Base-by-base conservation (phyloP, 2,797 vertebrate genomes). In the Momotus momota region DNA sequence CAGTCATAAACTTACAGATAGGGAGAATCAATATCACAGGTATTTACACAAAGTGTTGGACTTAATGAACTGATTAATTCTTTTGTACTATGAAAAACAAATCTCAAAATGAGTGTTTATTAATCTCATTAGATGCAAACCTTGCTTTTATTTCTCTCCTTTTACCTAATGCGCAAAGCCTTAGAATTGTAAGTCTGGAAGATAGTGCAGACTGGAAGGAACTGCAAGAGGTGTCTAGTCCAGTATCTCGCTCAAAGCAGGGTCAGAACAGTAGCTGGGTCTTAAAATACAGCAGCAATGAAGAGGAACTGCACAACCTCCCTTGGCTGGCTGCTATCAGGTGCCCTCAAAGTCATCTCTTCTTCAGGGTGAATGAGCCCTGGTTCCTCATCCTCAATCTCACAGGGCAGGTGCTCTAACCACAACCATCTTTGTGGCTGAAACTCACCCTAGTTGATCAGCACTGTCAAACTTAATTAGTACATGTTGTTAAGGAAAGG, bases 11-110 rank as follows among this genome's bases (percentile, higher is more conserved):
- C 6, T 72, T 33, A 33, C 5, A 4, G 14, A 27, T 25, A 60
- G 48, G 35, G 26, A 65, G 33, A 55, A 70, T 71, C 35, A 14
- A 1, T 67, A 58, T 61, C 20, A 61, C 20, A 82, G 35, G 29
- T 33, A 43, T 35, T 87, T 70, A 71, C 2, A 0, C 27, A 49
- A 81, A 87, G 69, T 69, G 67, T 83, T 95, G 67, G 66, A 67
- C 29, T 35, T 80, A 93, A 92, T 78, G 86, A 97, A 94, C 62
- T 91, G 73, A 55, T 93, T 96, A 90, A 79, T 95, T 95, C 70
- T 96, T 96, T 88, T 69, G 65, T 93, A 88, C 91, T 84, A n/a
- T 88, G 93, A 96, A 94, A 96, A 97, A 73, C 81, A 91, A 73
- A 95, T 97, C 57, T 90, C 91, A 96, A 85, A 97, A 87, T 79